These are phyloP conservation scores for Salvelinus alpinus DNA, from an alignment of 2,113 vertebrate species.

Conservation along the genomic window DNA sequence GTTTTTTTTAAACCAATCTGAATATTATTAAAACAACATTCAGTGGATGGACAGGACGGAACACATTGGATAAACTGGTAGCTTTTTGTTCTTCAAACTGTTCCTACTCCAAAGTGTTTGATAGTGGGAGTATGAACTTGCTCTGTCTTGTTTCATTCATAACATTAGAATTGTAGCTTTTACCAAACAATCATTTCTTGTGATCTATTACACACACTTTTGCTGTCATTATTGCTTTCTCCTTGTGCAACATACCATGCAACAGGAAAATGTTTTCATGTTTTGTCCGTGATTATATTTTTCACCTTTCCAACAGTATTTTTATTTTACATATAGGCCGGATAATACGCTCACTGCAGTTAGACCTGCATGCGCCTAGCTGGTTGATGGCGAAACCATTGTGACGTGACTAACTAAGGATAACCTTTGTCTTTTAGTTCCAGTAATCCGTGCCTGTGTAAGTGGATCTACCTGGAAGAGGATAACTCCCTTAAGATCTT, in stretches of 20 bases:
- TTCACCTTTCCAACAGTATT: slow-evolving; percentile 15
- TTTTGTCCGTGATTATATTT: neutral
- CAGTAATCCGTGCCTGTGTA: slow-evolving; percentile 53
- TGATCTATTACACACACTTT: too few species aligned
- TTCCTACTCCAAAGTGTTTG: neutral
- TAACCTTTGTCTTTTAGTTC: slow-evolving; percentile 58
- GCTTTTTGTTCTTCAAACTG: neutral
- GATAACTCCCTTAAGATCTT: too few species aligned
- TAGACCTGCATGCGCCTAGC: slow-evolving; percentile 40
- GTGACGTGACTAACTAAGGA: slow-evolving; percentile 38
- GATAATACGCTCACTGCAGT: slow-evolving; percentile 11
- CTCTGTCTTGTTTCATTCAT: neutral
- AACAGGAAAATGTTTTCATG: too few species aligned
- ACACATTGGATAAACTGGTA: slow-evolving; percentile 1
- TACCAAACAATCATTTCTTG: neutral
- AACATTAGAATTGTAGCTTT: neutral
- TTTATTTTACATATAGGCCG: neutral
- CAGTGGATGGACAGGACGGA: slow-evolving; percentile 20
- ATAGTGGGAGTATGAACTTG: too few species aligned
- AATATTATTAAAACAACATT: slow-evolving; percentile 36
- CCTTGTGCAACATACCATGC: too few species aligned
- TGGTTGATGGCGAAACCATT: slow-evolving; percentile 38
- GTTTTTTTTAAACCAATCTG: slow-evolving; percentile 14
- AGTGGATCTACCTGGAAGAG: too few species aligned
- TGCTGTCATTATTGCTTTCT: too few species aligned